A percentile compares a stretch with the other conserved stretches of the same genome.
These are phyloP conservation scores for Panurus biarmicus DNA, from an alignment of 2,113 vertebrate genomes.

Conservation along the genomic window DNA sequence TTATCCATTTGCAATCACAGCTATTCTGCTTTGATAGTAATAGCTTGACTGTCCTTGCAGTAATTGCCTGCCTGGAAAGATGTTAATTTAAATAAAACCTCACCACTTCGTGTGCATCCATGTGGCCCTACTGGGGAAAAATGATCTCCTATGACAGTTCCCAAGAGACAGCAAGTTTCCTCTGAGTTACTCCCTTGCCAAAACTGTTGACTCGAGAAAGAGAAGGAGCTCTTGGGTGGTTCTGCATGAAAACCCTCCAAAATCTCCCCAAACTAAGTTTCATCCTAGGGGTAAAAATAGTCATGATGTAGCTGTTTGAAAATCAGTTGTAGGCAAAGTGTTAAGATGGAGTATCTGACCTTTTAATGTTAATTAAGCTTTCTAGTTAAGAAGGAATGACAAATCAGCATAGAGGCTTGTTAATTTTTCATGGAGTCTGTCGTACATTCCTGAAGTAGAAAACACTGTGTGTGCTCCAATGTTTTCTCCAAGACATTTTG, in stretches of 20 bases:
- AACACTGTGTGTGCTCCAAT: neutral
- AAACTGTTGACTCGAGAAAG: neutral
- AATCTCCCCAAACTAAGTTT: neutral
- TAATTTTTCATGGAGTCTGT: slow-evolving; percentile 7
- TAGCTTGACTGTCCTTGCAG: neutral
- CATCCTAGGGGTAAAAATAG: neutral
- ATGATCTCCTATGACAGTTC: neutral
- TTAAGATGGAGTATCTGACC: slow-evolving; percentile 35
- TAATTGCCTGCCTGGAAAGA: neutral
- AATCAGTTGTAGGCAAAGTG: neutral
- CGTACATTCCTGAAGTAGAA: neutral
- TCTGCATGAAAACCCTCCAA: neutral
- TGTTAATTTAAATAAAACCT: neutral
- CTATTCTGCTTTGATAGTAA: neutral
- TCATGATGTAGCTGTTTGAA: neutral
- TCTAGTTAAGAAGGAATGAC: slow-evolving; percentile 13
- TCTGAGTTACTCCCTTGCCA: neutral
- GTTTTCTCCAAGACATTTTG: slow-evolving; percentile 16
- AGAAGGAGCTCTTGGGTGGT: neutral
- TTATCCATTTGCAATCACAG: neutral
- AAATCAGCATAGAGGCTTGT: neutral
- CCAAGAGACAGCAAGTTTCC: neutral
- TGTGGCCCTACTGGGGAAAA: neutral
- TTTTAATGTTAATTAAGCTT: slow-evolving; percentile 37
- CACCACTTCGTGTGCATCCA: neutral